Conservation (phyloP, 2,113 vertebrate species). For the Rhinolophus sinicus region DNA sequence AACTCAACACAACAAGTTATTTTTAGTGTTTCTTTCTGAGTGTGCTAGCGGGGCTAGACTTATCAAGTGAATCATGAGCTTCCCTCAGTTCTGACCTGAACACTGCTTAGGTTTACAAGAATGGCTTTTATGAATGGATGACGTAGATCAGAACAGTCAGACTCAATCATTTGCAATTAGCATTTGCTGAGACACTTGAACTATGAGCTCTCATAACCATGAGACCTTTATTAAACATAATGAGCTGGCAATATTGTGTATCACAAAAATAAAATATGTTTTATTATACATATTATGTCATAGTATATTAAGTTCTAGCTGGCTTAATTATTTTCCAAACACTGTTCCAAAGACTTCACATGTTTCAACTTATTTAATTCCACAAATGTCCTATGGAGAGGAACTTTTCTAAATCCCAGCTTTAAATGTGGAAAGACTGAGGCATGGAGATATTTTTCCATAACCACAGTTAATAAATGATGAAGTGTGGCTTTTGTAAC, state of each 20-base stretch:
- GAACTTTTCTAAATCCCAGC: background rate
- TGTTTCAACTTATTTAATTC: background rate
- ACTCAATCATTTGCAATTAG: background rate
- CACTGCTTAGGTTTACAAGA: conserved; percentile 28
- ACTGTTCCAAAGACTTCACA: background rate
- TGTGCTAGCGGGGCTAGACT: conserved; percentile 40
- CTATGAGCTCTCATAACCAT: background rate
- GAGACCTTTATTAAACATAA: background rate
- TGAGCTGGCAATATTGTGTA: background rate
- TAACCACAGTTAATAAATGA: background rate
- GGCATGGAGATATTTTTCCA: background rate
- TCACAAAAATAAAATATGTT: background rate
- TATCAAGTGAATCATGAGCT: conserved; percentile 13
- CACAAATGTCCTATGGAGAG: background rate
- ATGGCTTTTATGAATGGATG: conserved; percentile 10
- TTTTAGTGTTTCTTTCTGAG: background rate
- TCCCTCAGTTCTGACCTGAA: conserved; percentile 42
- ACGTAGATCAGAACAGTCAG: background rate
- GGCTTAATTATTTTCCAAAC: background rate
- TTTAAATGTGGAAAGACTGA: background rate
- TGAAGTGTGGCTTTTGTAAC: background rate
- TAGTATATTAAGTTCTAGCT: background rate
- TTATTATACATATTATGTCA: background rate
- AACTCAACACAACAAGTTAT: background rate
- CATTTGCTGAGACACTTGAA: conserved; percentile 13